Conservation (phyloP, 1,140 invertebrate species). For the Gryon sp. region DNA sequence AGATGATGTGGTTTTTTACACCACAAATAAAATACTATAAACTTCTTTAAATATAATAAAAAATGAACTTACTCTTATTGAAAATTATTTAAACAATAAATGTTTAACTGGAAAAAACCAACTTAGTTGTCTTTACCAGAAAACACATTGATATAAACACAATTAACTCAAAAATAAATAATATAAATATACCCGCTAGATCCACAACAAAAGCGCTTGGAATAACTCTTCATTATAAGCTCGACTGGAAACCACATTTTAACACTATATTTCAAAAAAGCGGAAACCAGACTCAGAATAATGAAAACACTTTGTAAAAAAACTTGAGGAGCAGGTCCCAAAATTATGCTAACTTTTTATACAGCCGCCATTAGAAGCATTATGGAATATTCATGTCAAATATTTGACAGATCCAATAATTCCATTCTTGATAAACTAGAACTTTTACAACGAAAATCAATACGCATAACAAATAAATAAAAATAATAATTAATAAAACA, state of each 20-base stretch:
- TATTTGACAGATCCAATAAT: not conserved
- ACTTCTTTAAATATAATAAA: no score
- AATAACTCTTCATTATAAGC: not conserved
- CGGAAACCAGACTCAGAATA: not conserved
- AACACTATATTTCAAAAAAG: not conserved
- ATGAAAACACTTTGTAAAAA: not conserved
- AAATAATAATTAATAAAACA: no score
- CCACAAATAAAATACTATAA: not conserved
- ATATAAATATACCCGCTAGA: no score
- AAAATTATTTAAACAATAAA: no score
- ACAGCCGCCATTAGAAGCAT: conserved; percentile 9
- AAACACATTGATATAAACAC: no score
- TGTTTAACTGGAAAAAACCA: not conserved
- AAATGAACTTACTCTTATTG: no score
- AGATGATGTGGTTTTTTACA: not conserved
- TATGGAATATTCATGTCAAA: not conserved
- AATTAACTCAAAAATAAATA: no score
- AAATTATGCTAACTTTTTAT: conserved; percentile 7
- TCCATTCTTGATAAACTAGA: not conserved
- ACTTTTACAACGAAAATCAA: not conserved
- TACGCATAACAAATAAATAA: no score
- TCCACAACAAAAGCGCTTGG: not conserved
- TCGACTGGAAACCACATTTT: not conserved
- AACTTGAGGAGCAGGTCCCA: conserved; percentile 11
- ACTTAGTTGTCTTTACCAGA: not conserved